Evolutionary conservation across 37 sponge, comb jelly and placozoan genomes (phyloP), one percentile per base, ranked within the genome.

Genomic region (Eunapius fragilis): DNA sequence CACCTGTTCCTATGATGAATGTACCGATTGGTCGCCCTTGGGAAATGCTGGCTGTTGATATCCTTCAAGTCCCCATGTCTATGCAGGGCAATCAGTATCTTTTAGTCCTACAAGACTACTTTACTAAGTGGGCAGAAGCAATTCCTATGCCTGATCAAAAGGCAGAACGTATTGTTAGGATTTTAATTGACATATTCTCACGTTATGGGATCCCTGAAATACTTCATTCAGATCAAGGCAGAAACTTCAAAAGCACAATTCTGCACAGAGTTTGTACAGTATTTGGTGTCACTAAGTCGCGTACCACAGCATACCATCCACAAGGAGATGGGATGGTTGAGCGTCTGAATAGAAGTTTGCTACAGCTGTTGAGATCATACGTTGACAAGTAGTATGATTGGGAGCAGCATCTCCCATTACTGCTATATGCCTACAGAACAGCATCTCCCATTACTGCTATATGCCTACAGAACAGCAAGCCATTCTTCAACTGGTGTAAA

Each of bases 251-350:
- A 79, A 84, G 75, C 47, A 68, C 81, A 37, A 32, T 92, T 11
- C 32, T 87, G 5, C 31, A 32, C 28, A 45, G 79, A 41, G 49
- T 74, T 36, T 68, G 71, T 22, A 50, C 80, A 68, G 76, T 71
- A 10, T 88, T 92, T 69, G 92, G 92, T 22, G 37, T 92, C 12
- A 58, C 28, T 6, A 90, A 85, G 35, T 37, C 91, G 14, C 37
- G 73, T 24, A 81, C 91, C 17, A 80, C 86, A 36, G 76, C 90
- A 34, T 86, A 86, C 32, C 86, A 85, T 48, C 86, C 91, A 4
- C 91, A 90, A 90, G 81, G 82, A 67, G 86, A 90, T 85, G 86
- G 92, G 22, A 88, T 92, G 89, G 93, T 92, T n/a, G 93, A 92
- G 76, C 45, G 80, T 25, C 81, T 88, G 23, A 88, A 92, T 79